Conservation (phyloP, 2,113 vertebrate species). For the Apodemus speciosus region DNA sequence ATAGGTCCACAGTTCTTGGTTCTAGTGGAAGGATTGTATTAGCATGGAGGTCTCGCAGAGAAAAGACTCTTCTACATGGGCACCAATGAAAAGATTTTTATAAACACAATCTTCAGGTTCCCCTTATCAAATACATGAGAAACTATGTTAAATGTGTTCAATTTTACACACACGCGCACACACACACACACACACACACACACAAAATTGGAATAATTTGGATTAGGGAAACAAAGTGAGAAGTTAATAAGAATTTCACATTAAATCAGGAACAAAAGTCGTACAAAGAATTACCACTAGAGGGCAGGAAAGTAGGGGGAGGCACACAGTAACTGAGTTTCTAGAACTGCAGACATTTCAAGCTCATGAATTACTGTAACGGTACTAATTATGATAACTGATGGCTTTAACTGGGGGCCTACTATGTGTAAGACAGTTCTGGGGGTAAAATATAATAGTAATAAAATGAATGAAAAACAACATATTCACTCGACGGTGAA, state of each 20-base stretch:
- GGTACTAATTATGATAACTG: neutral
- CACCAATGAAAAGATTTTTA: neutral
- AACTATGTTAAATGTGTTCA: neutral
- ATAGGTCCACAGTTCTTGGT: neutral
- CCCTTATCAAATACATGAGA: neutral
- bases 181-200: neutral
- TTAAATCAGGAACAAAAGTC: neutral
- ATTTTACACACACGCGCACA: neutral
- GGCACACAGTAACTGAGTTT: neutral
- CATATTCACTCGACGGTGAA: neutral
- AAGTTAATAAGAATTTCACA: conserved; percentile 18
- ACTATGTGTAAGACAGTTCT: neutral
- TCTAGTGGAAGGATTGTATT: neutral
- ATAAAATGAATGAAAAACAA: neutral
- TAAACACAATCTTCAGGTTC: neutral
- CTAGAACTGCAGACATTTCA: neutral
- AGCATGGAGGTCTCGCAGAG: neutral
- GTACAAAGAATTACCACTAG: conserved; percentile 62
- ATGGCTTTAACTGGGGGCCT: neutral
- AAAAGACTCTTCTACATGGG: neutral
- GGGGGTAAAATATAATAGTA: neutral
- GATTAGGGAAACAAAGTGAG: neutral
- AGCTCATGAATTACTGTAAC: neutral
- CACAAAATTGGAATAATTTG: neutral
- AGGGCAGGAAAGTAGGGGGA: conserved; percentile 51